phyloP scores from a whole-genome alignment of 2,888 invertebrate species.

The Laspeyria flexula region DNA sequence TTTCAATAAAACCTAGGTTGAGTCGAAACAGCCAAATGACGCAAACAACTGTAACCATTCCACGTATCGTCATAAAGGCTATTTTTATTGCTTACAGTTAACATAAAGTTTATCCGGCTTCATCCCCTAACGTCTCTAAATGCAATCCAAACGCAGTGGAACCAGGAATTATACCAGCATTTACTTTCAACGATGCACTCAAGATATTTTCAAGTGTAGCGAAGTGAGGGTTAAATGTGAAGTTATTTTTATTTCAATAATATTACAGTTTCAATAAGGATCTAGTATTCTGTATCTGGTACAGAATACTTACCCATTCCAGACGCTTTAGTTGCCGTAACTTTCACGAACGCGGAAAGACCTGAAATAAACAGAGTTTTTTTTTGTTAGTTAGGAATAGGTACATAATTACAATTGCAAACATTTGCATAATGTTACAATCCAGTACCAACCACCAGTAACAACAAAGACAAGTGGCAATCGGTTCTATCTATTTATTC shows the following conservation, averaged over 20 bases:
- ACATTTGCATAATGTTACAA: too few relatives aligned
- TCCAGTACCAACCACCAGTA: too few relatives aligned
- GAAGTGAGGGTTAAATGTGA: slow-evolving; percentile 68
- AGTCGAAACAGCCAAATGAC: slow-evolving; percentile 62
- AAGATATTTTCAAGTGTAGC: slow-evolving; percentile 73
- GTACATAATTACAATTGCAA: too few relatives aligned
- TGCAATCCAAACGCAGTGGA: slow-evolving; percentile 82
- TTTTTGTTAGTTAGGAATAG: too few relatives aligned
- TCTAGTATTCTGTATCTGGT: slow-evolving; percentile 18
- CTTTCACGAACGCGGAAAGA: not conserved
- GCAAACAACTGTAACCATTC: slow-evolving; percentile 77
- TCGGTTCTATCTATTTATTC: too few relatives aligned
- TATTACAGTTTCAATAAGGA: slow-evolving; percentile 34
- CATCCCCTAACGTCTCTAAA: slow-evolving; percentile 80
- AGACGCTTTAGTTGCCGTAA: not conserved
- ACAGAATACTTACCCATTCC: slow-evolving; percentile 5
- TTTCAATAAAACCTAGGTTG: slow-evolving; percentile 52
- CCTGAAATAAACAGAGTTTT: not conserved
- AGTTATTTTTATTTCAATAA: slow-evolving; percentile 71
- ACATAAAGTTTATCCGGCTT: slow-evolving; percentile 82
- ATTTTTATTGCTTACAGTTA: slow-evolving; percentile 83
- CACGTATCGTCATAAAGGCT: slow-evolving; percentile 84
- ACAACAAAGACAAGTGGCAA: too few relatives aligned
- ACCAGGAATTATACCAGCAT: slow-evolving; percentile 79
- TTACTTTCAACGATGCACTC: slow-evolving; percentile 84